These are phyloP conservation scores for Ceratoteleas bidentatus DNA, from an alignment of 1,140 invertebrate genomes.

Conservation along the genomic window DNA sequence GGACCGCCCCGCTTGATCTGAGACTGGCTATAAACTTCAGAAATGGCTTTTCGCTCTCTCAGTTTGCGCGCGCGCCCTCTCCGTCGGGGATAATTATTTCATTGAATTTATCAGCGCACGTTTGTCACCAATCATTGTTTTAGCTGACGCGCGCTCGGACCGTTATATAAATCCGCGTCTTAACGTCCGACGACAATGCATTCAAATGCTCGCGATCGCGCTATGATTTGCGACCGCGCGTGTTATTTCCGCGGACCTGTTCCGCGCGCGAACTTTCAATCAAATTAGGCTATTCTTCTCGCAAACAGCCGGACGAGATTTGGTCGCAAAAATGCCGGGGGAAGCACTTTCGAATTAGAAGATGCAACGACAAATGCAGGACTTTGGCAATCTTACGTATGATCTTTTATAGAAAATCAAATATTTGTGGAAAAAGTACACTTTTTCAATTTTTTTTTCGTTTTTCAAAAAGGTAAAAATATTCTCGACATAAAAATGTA, in stretches of 20 bases:
- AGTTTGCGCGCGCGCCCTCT: constrained; percentile 21
- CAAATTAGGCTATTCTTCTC: constrained; percentile 5
- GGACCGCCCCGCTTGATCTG: constrained; percentile 75
- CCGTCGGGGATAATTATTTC: constrained; percentile 77
- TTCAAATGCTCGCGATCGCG: constrained; percentile 33
- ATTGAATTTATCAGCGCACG: constrained; percentile 77
- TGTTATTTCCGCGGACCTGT: not conserved
- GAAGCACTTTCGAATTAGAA: too few species aligned
- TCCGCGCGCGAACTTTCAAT: constrained; percentile 10
- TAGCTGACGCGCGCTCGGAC: constrained; percentile 11
- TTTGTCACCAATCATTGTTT: constrained; percentile 63
- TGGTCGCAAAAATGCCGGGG: too few species aligned
- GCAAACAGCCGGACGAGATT: not conserved
- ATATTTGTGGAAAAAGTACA: too few species aligned
- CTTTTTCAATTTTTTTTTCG: too few species aligned
- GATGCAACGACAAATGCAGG: too few species aligned
- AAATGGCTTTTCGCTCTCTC: constrained; percentile 74
- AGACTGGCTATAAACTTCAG: constrained; percentile 78
- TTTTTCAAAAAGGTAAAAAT: too few species aligned
- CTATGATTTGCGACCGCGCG: constrained; percentile 26
- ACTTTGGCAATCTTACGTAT: too few species aligned
- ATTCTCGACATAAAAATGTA: too few species aligned
- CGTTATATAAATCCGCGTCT: constrained; percentile 33
- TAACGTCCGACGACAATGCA: constrained; percentile 20
- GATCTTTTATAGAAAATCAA: constrained; percentile 3